Base-by-base conservation (phyloP, 2,797 vertebrate species). In the Halcyon chelicuti region DNA sequence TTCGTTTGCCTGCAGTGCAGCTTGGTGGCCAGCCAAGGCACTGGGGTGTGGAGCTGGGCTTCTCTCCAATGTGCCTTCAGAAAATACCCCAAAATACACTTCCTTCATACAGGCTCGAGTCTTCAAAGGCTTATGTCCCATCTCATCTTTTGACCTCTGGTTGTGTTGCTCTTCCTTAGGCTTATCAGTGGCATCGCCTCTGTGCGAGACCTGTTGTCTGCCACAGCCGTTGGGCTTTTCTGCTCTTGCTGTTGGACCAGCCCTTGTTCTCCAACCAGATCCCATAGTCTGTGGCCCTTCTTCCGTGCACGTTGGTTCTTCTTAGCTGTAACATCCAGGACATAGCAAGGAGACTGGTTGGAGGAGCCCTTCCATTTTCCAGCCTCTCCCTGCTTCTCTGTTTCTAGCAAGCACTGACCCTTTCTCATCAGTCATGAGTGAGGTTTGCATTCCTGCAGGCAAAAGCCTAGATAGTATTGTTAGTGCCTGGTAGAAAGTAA, bases 11-110 rank as follows among this genome's bases (percentile, higher is more conserved):
- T 90, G 88, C 94, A 96, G 94, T 96, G 95, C 92, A 92, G 86
- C 84, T 96, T 94, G 94, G 88, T 96, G 95, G 93, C 93, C 80
- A 92, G 94, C 92, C 94, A 96, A 93, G 86, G 96, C 94, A 62
- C 92, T 55, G 82, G 76, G 93, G 79, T 90, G 90, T 95, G 92
- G 90, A 94, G 76, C 88, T 47, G 1, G 94, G 94, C 90, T 95
- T 55, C 55, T 63, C 39, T 86, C 80, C 92, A 82, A 23, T 2
- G 28, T 2, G 9, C 5, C 2, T 79, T 63, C 55, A 92, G 80
- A 83, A 95, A 90, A 93, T 70, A 67, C 86, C 90, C 86, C 88
- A 35, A 88, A 76, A 76, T 63, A 46, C 0, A 0, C 47, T 76
- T 18, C 29, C 74, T 84, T 84, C 40, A 2, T 62, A 22, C 7